Evolutionary conservation across 2,113 vertebrate species (phyloP), one percentile per base, ranked within the genome.

Genomic region (Archocentrus centrarchus): DNA sequence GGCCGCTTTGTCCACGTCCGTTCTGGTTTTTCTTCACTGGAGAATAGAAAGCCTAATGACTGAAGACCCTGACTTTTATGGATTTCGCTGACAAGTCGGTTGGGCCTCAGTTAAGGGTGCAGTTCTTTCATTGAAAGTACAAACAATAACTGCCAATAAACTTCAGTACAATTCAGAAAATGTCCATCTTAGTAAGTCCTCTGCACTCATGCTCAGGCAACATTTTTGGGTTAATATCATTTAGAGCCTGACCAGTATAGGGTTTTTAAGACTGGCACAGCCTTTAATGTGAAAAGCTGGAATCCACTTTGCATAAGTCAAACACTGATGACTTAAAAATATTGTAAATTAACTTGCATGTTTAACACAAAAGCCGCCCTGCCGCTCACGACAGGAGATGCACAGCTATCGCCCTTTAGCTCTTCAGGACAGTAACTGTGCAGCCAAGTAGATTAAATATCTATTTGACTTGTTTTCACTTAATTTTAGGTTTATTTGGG

Each of bases 51-150:
- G 86, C 90, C 75, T 84, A 90, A 88, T 83, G 92, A 93, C 77
- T 61, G 76, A 82, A 87, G 75, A 88, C 70, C 17, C 75, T 91
- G 94, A 93, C 90, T 24, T 92, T 93, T 84, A 92, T 94, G 88
- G 90, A 93, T 92, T 91, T 94, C 89, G 89, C 92, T 88, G 90
- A 82, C 78, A 30, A 59, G 57, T 73, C 9, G 3, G 41, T 14
- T 57, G 18, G 77, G 59, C 50, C 75, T 75, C 57, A 82, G 83
- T 87, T 75, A 77, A 58, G 55, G 59, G 27, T 22, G 66, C 6
- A 11, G 5, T 79, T 75, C 35, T 41, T 82, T 83, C 60, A 63
- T 59, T 70, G n/a, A 86, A 85, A 66, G 24, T 3, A 57, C 15
- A 88, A 86, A 90, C 66, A 91, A 80, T 77, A 57, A 57, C 53